Conservation (phyloP, 2,797 vertebrate species). For the Remorina albescens region DNA sequence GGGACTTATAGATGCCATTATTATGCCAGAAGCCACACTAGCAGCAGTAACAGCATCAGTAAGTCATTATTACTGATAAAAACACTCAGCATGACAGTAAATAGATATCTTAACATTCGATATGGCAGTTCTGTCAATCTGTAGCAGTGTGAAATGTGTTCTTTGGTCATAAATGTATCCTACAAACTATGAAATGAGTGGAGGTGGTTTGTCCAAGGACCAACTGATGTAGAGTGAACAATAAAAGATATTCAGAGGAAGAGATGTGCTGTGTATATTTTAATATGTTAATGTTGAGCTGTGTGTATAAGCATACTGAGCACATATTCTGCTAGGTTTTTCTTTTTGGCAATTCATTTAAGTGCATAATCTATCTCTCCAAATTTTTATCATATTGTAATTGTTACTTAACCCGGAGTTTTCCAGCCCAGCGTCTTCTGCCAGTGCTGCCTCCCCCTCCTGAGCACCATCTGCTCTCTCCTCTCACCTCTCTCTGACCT, state of each 20-base stretch:
- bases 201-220: constrained; percentile 80
- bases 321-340: background rate
- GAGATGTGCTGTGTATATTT: constrained; percentile 43
- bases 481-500: constrained; percentile 70
- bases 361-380: background rate
- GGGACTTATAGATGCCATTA: constrained; percentile 83
- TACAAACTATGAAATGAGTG: constrained; percentile 80
- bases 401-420: constrained; percentile 31
- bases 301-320: background rate
- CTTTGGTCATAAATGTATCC: constrained; percentile 87
- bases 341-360: background rate
- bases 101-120: constrained; percentile 87
- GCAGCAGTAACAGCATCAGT: constrained; percentile 84
- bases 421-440: constrained; percentile 14
- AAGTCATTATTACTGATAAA: constrained; percentile 82
- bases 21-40: constrained; percentile 84
- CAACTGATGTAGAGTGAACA: constrained; percentile 85
- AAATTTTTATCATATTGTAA: constrained; percentile 18
- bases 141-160: constrained; percentile 86
- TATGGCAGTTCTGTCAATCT: constrained; percentile 86
- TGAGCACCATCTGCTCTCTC: constrained; percentile 69
- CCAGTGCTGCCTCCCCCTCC: constrained; percentile 49
- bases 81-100: constrained; percentile 88
- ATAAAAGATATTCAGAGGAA: constrained; percentile 86
- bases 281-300: background rate